Evolutionary conservation across 2,113 vertebrate species (phyloP).

Genomic region (Spilogale gracilis): DNA sequence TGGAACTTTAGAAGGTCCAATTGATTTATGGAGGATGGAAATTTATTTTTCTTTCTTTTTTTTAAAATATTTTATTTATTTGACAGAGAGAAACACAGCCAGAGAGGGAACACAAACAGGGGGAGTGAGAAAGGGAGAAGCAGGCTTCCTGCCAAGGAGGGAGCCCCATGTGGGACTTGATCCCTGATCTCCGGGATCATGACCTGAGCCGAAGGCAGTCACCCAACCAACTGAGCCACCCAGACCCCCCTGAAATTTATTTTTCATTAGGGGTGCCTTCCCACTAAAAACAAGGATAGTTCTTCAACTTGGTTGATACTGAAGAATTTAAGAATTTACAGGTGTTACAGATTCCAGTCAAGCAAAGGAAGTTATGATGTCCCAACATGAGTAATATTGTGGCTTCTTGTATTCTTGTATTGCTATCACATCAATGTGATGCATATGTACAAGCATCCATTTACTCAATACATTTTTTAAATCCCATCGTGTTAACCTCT

Average conservation of each 20-base stretch:
- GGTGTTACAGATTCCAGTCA: not conserved
- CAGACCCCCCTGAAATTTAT: too few species aligned
- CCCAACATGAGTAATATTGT: not conserved
- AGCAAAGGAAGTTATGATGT: not conserved
- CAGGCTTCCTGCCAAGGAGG: too few species aligned
- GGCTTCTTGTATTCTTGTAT: not conserved
- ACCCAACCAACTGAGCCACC: too few species aligned
- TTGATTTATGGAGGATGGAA: constrained; percentile 39
- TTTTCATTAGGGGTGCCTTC: constrained; percentile 51
- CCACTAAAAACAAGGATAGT: constrained; percentile 49
- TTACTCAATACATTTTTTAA: not conserved
- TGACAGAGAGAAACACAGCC: too few species aligned
- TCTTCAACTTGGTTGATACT: constrained; percentile 49
- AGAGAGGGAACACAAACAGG: too few species aligned
- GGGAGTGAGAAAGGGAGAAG: too few species aligned
- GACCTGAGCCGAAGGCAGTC: too few species aligned
- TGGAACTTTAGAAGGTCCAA: constrained; percentile 14
- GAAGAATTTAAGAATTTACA: constrained; percentile 50
- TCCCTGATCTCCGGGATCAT: too few species aligned
- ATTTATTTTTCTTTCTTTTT: not conserved
- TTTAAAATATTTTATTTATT: too few species aligned
- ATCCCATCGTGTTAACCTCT: not conserved
- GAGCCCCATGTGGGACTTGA: too few species aligned
- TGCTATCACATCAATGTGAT: not conserved
- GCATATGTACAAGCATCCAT: not conserved